Evolutionary conservation across 2,113 vertebrate species (phyloP), one percentile per base, ranked within the genome.

Genomic region (Chaenogobius annularis): DNA sequence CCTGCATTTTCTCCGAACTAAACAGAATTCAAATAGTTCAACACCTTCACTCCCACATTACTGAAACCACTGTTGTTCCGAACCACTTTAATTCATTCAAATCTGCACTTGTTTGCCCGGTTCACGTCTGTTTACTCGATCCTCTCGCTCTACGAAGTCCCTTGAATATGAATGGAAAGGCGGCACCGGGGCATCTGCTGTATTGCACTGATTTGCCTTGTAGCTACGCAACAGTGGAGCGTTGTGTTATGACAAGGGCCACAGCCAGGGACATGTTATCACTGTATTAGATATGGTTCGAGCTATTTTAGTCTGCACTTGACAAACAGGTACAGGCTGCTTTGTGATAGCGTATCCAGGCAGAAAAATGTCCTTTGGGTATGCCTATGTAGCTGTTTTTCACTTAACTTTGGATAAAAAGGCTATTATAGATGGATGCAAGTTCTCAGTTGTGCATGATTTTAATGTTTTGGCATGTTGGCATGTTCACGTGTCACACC

Each of bases 181-280:
- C 75, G 79, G 81, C 78, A 89, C 64, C 54, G 19, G 62, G 81
- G 87, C 84, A 90, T 86, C 83, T 84, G 84, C 82, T 82, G 82
- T 86, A 20, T 35, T n/a, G 78, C 76, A 82, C 84, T 35, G 48
- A 74, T 79, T 70, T 31, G 66, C 40, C 72, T 50, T 58, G 89
- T 92, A 83, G 77, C 92, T 75, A 90, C 26, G 91, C 90, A 90
- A 92, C 90, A 22, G 52, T 58, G 69, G 77, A 77, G 81, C 73
- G 56, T 46, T 79, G 72, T 90, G 89, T 90, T 91, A 80, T 84
- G 86, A 88, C 87, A 89, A 65, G 82, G 77, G 73, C 72, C 83
- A 72, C 85, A 79, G 87, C 79, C 81, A 80, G 80, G 78, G 82
- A 85, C 85, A 88, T 81, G 75, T 81, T 83, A 88, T 90, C 78